Conservation (phyloP, 2,113 vertebrate genomes). For the Anarrhichthys ocellatus region DNA sequence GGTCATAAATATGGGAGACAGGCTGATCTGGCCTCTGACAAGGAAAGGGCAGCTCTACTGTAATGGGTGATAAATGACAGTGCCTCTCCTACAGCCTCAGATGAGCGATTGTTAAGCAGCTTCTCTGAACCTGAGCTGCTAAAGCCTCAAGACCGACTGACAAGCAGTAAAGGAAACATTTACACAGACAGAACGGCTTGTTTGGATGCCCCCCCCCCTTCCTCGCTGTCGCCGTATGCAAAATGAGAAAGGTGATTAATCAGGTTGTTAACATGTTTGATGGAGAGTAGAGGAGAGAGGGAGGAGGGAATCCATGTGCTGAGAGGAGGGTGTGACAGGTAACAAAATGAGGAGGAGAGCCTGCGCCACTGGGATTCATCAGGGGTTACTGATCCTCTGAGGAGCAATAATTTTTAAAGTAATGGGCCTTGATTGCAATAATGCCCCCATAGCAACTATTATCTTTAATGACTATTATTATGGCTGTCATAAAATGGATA, state of each 20-base stretch:
- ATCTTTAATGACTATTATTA: conserved; percentile 74
- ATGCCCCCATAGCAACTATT: conserved; percentile 75
- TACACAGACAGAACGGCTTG: conserved; percentile 64
- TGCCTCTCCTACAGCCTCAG: conserved; percentile 59
- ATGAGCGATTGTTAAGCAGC: conserved; percentile 72
- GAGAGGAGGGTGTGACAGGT: conserved; percentile 57
- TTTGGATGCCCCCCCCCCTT: conserved; percentile 71
- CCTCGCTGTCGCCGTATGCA: conserved; percentile 57
- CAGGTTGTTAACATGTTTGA: conserved; percentile 79
- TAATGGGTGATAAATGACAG: conserved; percentile 76
- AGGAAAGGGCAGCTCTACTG: conserved; percentile 65
- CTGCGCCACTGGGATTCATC: conserved; percentile 60
- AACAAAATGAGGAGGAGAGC: conserved; percentile 53
- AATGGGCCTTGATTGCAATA: conserved; percentile 77
- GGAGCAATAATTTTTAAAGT: conserved; percentile 75
- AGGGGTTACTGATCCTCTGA: conserved; percentile 62
- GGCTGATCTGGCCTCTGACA: conserved; percentile 70
- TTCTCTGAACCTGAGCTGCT: conserved; percentile 51
- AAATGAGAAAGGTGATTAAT: conserved; percentile 76
- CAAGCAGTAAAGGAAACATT: conserved; percentile 77
- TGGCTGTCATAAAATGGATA: conserved; percentile 66
- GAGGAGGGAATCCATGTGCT: conserved; percentile 32
- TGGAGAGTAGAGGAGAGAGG: conserved; percentile 61
- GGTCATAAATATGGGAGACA: conserved; percentile 72
- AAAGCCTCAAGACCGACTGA: conserved; percentile 65